Evolutionary conservation across 2,113 vertebrate species (phyloP).

Genomic region (Syngnathus typhle): DNA sequence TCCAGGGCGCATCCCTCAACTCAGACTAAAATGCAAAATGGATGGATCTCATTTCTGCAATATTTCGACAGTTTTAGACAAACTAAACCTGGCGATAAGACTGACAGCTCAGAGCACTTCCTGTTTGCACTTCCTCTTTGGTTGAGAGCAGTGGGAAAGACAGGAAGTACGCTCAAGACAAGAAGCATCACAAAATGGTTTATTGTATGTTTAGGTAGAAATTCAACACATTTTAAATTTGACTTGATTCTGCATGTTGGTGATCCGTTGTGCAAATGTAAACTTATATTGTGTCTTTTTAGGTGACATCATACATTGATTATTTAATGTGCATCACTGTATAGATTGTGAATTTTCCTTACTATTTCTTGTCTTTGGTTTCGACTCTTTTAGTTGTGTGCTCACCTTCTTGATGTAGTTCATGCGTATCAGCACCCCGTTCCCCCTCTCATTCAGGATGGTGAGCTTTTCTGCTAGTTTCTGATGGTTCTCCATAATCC

Average conservation of each 20-base stretch:
- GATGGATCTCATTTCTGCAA: not conserved
- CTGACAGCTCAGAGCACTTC: constrained; percentile 57
- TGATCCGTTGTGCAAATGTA: not conserved
- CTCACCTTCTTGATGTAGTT: constrained; percentile 93
- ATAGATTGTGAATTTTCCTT: not conserved
- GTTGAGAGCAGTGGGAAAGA: constrained; percentile 14
- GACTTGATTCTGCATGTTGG: not conserved
- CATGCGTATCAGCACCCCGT: constrained; percentile 83
- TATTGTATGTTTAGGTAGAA: not conserved
- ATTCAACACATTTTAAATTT: not conserved
- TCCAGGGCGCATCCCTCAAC: not conserved
- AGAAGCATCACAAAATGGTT: not conserved
- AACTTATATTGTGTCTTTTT: not conserved
- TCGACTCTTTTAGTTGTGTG: not conserved
- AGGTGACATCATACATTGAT: not conserved
- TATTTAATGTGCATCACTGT: not conserved
- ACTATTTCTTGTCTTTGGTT: constrained; percentile 25
- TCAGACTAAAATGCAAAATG: not conserved
- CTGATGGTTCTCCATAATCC: constrained; percentile 79
- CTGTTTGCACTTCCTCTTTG: constrained; percentile 71
- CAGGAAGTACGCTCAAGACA: not conserved
- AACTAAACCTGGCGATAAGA: constrained; percentile 30
- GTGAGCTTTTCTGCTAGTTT: constrained; percentile 90
- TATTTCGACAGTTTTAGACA: constrained; percentile 11
- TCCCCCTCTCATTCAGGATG: constrained; percentile 84